These are phyloP conservation scores for Rhizomys pruinosus DNA, from an alignment of 2,113 vertebrate species.

Conservation along the genomic window DNA sequence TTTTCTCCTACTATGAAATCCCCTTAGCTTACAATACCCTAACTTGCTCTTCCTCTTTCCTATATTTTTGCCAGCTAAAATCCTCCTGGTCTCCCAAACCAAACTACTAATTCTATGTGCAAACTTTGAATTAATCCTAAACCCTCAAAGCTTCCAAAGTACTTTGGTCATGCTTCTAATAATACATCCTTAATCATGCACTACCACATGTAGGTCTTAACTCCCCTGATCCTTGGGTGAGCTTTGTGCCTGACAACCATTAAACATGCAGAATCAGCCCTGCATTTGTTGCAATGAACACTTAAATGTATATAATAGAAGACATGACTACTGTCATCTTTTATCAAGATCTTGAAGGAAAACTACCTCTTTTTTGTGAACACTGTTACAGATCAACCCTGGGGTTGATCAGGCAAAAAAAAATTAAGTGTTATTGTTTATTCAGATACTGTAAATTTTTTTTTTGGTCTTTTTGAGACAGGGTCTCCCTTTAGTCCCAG, in stretches of 20 bases:
- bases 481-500: no score
- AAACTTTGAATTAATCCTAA: conserved; percentile 33
- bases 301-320: conserved; percentile 22
- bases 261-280: neutral
- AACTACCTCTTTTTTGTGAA: neutral
- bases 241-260: neutral
- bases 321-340: neutral
- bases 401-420: neutral
- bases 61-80: conserved; percentile 40
- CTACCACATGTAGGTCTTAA: conserved; percentile 28
- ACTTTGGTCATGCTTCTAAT: conserved; percentile 7
- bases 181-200: neutral
- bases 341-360: conserved; percentile 46
- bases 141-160: neutral
- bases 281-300: neutral
- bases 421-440: conserved; percentile 2
- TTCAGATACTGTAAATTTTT: no score
- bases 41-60: neutral
- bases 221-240: neutral
- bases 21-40: neutral
- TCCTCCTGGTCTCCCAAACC: neutral
- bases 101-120: neutral
- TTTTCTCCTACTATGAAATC: neutral
- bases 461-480: no score
- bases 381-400: neutral